phyloP scores from a whole-genome alignment of 2,797 vertebrate species.

The Myotis pilosus region DNA sequence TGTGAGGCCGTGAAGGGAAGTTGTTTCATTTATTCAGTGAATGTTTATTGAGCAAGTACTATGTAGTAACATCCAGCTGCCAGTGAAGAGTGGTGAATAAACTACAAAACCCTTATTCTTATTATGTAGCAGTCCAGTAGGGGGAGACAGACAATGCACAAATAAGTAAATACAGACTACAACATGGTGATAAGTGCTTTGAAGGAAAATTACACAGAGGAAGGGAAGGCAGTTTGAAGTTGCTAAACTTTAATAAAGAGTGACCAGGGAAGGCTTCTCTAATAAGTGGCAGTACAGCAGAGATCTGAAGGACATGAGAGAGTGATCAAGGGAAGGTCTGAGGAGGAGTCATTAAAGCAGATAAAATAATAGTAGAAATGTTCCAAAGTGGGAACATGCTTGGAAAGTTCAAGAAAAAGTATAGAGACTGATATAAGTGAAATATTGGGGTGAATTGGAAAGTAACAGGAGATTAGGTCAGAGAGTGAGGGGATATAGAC shows the following conservation, averaged over 20 bases:
- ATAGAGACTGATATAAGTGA: neutral
- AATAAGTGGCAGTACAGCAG: neutral
- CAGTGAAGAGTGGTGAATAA: neutral
- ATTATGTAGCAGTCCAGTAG: neutral
- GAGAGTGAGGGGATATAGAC: neutral
- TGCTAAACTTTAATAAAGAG: neutral
- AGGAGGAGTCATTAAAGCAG: neutral
- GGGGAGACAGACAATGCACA: neutral
- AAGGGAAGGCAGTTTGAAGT: neutral
- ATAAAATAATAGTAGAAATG: neutral
- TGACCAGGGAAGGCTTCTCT: neutral
- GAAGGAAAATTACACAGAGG: neutral
- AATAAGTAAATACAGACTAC: neutral
- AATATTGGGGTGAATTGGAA: neutral
- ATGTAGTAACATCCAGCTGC: neutral
- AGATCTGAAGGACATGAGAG: neutral
- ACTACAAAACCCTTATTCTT: neutral
- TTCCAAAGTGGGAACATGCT: neutral
- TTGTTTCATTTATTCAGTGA: neutral
- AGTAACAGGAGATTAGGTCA: neutral
- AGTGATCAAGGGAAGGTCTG: neutral
- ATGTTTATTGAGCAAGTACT: neutral
- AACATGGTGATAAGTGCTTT: neutral
- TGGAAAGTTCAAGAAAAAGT: neutral
- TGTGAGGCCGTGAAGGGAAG: neutral